Base-by-base conservation (phyloP, 2,797 vertebrate species). In the Amniataba percoides region DNA sequence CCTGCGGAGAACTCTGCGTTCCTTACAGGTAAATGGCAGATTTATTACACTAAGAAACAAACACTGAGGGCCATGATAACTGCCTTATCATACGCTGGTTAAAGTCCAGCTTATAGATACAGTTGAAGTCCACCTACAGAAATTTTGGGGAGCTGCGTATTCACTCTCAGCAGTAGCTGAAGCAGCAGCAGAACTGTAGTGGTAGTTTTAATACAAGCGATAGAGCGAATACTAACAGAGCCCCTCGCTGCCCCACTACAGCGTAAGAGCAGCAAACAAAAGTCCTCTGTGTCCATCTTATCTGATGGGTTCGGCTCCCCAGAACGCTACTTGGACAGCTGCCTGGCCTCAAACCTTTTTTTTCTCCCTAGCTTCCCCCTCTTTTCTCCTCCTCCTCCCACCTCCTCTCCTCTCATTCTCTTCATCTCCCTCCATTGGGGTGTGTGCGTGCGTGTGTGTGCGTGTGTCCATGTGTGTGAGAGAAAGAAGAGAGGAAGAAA, bases 1-100 rank as follows among this genome's bases (percentile, higher is more conserved):
- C 15, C 90, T 99, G 78, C 97, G 96, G 81, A 94, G 98, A 85
- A 96, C 97, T 19, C 94, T 99, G 31, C 96, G 98, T 23, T 99
- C 97, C 55, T 89, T 99, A 85, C 98, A 99, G 97, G 98, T 99
- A 69, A 77, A 51, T 23, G 2, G 40, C 46, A 3, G 16, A 10
- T 8, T 23, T 4, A 34, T 16, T 2, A 43, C 15, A 31, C 18
- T 9, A 48, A 34, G 45, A 48, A 48, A n/a, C 6, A 39, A 49
- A 57, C 55, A 57, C 1, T 34, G 11, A 34, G 1, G 9, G 12
- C 34, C 13, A 15, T 14, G 8, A 4, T 43, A 31, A 4, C 11
- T 58, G 23, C n/a, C 34, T 42, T 25, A 9, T 23, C 15, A 18
- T 27, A 27, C 56, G 43, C 11, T 19, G 15, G 31, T 27, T 3